phyloP scores from a whole-genome alignment of 2,113 vertebrate genomes.

The Gambusia affinis region DNA sequence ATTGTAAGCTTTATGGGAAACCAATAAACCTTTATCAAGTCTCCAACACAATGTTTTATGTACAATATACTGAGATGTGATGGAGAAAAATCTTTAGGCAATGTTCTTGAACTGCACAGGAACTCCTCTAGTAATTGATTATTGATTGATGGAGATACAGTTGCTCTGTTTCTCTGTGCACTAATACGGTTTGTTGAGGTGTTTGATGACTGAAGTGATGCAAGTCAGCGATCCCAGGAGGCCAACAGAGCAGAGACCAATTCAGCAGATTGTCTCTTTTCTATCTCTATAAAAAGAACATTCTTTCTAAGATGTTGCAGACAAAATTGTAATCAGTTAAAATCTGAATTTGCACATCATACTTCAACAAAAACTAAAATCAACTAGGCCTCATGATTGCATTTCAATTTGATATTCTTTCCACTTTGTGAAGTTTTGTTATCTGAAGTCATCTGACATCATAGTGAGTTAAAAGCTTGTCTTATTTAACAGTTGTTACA shows the following conservation, averaged over 20 bases:
- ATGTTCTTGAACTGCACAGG: slow-evolving; percentile 9
- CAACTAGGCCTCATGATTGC: not conserved
- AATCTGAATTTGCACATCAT: too few species aligned
- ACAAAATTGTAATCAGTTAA: too few species aligned
- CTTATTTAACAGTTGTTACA: not conserved
- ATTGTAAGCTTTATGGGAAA: slow-evolving; percentile 1
- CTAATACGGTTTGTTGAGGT: slow-evolving; percentile 22
- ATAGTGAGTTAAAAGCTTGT: not conserved
- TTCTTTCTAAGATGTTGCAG: too few species aligned
- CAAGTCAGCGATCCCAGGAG: not conserved
- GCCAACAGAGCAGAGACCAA: not conserved
- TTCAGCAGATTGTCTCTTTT: not conserved
- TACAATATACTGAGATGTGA: not conserved
- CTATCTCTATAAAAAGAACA: not conserved
- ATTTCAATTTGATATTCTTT: not conserved
- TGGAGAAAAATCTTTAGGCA: slow-evolving; percentile 29
- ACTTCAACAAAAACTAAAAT: too few species aligned
- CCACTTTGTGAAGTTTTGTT: not conserved
- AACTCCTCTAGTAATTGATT: slow-evolving; percentile 38
- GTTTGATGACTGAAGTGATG: slow-evolving; percentile 6
- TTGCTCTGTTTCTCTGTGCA: not conserved
- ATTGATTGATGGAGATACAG: slow-evolving; percentile 42
- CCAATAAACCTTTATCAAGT: slow-evolving; percentile 15
- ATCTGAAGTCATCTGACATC: not conserved
- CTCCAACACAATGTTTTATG: slow-evolving; percentile 22